Base-by-base conservation (phyloP, 2,888 invertebrate species). In the Leucoma salicis region DNA sequence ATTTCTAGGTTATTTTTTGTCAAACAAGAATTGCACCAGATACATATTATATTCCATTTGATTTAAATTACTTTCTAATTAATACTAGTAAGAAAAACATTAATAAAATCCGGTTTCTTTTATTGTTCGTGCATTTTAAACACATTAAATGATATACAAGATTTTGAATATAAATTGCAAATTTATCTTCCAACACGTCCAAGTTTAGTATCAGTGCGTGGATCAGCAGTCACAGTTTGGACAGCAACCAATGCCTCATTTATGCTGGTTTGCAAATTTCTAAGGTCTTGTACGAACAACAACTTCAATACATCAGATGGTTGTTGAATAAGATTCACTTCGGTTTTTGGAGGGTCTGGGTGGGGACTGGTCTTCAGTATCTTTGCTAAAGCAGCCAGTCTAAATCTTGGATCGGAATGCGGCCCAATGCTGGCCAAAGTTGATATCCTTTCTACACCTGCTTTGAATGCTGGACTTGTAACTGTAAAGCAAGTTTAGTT, bases 171-270 rank as follows among this genome's bases (percentile, higher is more conserved):
- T n/a, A n/a, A n/a, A n/a, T n/a, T n/a, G 2, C n/a, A 31, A 10
- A 31, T 32, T 24, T 86, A 84, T 82, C 82, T 80, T 16, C 99
- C 99, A 58, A 99, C 98, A 92, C 96, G 95, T 37, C 99, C 99
- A 33, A 99, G 88, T 74, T 94, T 95, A 0, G 97, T 96, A 74
- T 99, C 98, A 50, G 99, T 99, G 86, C 97, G 97, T 1, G 99
- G 99, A 90, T 99, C 95, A 3, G 99, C 99, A 0, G 99, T 99
- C 1, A 99, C 91, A 49, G 90, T 92, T 88, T 99, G 99, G 2
- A 98, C 96, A 31, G 94, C 92, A 1, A 99, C 99, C 56, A 99
- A 95, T 0, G 96, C 94, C 78, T 98, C 97, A 81, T 99, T 99
- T 36, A 99, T 97, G 66, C 92, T 93, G 0, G 97, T 98, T 78